Percentiles rank a stretch among this genome's conserved stretches.
Conservation (phyloP, 2,797 vertebrate genomes). For the Gambelia wislizenii region DNA sequence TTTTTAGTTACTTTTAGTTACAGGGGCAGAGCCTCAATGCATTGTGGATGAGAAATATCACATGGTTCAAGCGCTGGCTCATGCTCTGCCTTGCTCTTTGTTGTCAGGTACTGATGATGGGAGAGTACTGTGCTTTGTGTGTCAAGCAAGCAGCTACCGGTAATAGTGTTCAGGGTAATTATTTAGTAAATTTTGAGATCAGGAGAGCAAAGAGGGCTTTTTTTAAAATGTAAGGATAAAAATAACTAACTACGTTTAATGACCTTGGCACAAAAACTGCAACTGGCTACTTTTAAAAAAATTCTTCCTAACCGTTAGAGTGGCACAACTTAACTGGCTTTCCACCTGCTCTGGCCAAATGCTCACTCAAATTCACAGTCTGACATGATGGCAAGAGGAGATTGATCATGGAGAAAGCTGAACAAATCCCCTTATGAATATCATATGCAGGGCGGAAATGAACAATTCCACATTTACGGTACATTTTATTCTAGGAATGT, state of each 20-base stretch:
- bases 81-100: not conserved
- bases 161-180: too few relatives aligned
- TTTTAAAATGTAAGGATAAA: too few relatives aligned
- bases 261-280: too few relatives aligned
- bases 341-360: fast-evolving
- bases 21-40: not conserved
- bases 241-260: too few relatives aligned
- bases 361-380: fast-evolving
- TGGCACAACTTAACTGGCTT: not conserved
- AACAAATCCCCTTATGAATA: fast-evolving
- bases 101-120: not conserved
- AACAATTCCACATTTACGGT: too few relatives aligned
- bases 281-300: not conserved
- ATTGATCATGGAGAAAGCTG: too few relatives aligned
- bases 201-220: not conserved
- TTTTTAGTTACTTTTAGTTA: not conserved
- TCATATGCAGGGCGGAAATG: fast-evolving
- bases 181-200: not conserved
- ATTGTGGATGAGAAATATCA: not conserved
- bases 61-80: not conserved
- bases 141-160: too few relatives aligned
- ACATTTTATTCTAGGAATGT: too few relatives aligned
- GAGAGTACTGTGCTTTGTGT: too few relatives aligned
- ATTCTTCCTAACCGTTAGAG: not conserved
- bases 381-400: fast-evolving